Evolutionary conservation across 2,888 invertebrate species (phyloP).

Genomic region (Drosophila yooni): DNA sequence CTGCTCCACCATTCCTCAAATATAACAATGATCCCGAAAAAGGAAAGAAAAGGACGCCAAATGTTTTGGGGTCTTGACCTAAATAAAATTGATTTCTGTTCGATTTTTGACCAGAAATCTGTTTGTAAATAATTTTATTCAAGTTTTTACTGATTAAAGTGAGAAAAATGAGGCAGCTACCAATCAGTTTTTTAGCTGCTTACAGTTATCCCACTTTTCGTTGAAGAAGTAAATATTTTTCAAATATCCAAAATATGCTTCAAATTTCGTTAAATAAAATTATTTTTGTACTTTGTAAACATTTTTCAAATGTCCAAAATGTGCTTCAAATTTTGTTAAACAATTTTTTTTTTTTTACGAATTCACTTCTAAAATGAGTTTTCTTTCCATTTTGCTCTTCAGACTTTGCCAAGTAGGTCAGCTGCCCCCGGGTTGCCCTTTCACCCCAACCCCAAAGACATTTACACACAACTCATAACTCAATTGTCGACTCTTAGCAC

Average conservation of each 20-base stretch:
- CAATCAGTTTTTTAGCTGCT: background rate
- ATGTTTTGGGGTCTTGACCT: constrained; percentile 29
- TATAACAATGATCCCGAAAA: background rate
- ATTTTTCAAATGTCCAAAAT: background rate
- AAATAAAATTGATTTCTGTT: constrained; percentile 18
- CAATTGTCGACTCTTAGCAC: constrained; percentile 61
- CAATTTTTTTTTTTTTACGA: background rate
- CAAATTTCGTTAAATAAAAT: too few relatives aligned
- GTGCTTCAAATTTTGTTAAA: background rate
- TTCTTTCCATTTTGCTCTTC: constrained; percentile 7
- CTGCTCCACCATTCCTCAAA: background rate
- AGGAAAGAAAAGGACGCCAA: background rate
- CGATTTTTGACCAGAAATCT: constrained; percentile 18
- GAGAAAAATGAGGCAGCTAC: background rate
- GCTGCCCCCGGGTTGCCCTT: constrained; percentile 11
- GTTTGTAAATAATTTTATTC: background rate
- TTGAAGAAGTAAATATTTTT: too few relatives aligned
- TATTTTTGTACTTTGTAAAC: too few relatives aligned
- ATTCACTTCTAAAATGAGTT: constrained; percentile 21
- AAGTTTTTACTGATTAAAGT: background rate
- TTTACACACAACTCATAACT: constrained; percentile 61
- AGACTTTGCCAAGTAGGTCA: constrained; percentile 30
- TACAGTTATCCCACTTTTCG: background rate
- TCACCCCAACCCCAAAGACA: constrained; percentile 15
- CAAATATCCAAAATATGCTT: too few relatives aligned